Evolutionary conservation across 2,113 vertebrate species (phyloP), one percentile per base, ranked within the genome.

Genomic region (Nannobrachium achirus): DNA sequence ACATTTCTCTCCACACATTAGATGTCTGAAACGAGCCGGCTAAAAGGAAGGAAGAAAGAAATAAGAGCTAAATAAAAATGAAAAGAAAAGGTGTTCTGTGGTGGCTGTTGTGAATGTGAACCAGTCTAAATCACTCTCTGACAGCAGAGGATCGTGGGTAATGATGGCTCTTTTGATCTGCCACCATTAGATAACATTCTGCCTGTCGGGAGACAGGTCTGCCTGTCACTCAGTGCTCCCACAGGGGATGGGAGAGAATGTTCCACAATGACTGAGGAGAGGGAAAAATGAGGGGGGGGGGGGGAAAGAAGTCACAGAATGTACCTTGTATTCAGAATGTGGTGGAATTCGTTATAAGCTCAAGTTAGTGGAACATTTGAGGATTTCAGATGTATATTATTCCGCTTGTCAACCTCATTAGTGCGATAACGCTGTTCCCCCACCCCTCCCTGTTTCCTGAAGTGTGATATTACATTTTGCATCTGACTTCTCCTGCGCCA

Each of bases 141-240:
- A 78, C 76, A 68, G 71, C 20, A 11, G 52, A 83, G 73, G 64
- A 75, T 69, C 75, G 66, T 50, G 18, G n/a, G 76, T 85, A 85
- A 89, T 85, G 83, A 89, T 63, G 68, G 48, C 8, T 64, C 80
- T 83, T 90, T 86, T 87, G 86, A 89, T 86, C 75, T 83, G 76
- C 45, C 55, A 67, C 78, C 86, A 80, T 86, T 79, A 86, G 84
- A 87, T 86, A 86, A 86, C 71, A 55, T 80, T 86, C 73, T 73
- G 74, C 56, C 68, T 62, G 73, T 76, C 84, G 51, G 16, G 67
- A 88, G 81, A 86, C 78, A 53, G 64, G 67, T 71, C 80, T 8
- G 56, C 76, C 15, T 38, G 73, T 82, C 33, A 52, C 16, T 60
- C 38, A 51, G 10, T 15, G 10, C 78, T 79, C 79, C 73, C 67